A percentile compares a stretch with the other conserved stretches of the same genome.
phyloP scores from a whole-genome alignment of 1,140 invertebrate genomes.

The Trachymyrmex cornetzi region DNA sequence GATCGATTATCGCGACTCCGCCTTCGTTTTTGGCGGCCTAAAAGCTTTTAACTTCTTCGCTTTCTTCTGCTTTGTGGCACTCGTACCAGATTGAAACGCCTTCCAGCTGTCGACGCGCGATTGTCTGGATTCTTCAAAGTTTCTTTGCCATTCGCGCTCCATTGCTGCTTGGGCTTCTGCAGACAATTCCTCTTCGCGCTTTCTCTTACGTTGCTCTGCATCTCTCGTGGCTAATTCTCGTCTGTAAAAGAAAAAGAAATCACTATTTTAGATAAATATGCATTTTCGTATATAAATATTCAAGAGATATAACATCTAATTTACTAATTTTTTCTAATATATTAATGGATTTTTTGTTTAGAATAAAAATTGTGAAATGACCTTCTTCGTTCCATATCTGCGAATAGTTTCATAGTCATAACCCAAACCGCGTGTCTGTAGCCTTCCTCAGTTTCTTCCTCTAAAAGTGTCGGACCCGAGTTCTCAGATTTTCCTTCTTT shows the following conservation, averaged over 20 bases:
- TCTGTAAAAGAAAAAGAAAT: conserved; percentile 71
- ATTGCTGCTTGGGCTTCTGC: conserved; percentile 95
- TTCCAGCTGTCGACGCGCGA: conserved; percentile 98
- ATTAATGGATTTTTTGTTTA: conserved; percentile 7
- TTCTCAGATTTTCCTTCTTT: conserved; percentile 94
- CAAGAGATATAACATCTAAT: not conserved
- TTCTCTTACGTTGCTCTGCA: conserved; percentile 97
- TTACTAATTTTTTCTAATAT: not conserved
- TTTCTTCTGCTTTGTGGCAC: conserved; percentile 91
- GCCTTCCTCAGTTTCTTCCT: conserved; percentile 97
- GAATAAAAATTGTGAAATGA: conserved; percentile 70
- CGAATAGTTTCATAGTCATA: conserved; percentile 99
- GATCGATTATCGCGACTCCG: conserved; percentile 94
- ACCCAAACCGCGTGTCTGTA: conserved; percentile 98
- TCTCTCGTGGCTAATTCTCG: conserved; percentile 94
- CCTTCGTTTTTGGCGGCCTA: conserved; percentile 98
- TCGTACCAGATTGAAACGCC: conserved; percentile 93
- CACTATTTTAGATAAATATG: not conserved
- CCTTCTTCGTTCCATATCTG: conserved; percentile 96
- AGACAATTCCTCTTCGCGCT: conserved; percentile 97
- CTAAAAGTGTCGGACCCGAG: conserved; percentile 88
- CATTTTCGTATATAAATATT: not conserved
- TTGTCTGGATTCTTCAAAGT: conserved; percentile 98
- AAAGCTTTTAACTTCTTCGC: conserved; percentile 93
- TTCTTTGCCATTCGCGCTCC: conserved; percentile 98